Percentiles rank a stretch among this genome's conserved stretches.
phyloP scores from a whole-genome alignment of 2,797 vertebrate species.

The Fistularia commersonii region DNA sequence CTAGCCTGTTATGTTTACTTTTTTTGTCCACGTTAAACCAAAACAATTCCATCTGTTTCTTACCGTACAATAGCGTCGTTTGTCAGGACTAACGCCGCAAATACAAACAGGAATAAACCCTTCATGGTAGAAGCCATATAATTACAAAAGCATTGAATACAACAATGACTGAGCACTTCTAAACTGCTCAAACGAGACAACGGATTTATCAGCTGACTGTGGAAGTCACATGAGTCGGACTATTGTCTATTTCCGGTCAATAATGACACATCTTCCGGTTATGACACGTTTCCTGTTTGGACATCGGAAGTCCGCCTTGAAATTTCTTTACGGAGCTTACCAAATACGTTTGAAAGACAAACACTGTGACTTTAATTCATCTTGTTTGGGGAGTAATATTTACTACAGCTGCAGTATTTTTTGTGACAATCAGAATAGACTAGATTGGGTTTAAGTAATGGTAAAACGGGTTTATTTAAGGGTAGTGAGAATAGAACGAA shows the following conservation, averaged over 20 bases:
- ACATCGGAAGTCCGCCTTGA: too few species aligned
- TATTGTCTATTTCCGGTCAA: neutral
- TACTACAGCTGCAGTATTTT: too few species aligned
- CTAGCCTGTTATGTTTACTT: neutral
- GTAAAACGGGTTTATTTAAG: too few species aligned
- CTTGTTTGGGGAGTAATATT: too few species aligned
- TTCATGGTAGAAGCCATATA: constrained; percentile 24
- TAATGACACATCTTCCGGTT: constrained; percentile 8
- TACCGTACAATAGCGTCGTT: constrained; percentile 70
- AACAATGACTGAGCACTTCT: constrained; percentile 39
- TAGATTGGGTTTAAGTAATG: too few species aligned
- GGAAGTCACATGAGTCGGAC: constrained; percentile 30
- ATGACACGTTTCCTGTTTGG: too few species aligned
- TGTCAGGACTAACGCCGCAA: constrained; percentile 52
- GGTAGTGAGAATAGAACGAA: too few species aligned
- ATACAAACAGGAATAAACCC: constrained; percentile 33
- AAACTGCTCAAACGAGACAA: neutral
- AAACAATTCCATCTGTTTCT: constrained; percentile 16
- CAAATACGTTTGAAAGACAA: too few species aligned
- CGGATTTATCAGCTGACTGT: constrained; percentile 50
- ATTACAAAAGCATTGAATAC: accelerated
- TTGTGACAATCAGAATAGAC: too few species aligned
- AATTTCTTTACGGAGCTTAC: too few species aligned
- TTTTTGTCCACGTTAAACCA: neutral
- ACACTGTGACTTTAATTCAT: too few species aligned